phyloP scores from a whole-genome alignment of 1,140 invertebrate genomes.

The Lysiphlebus fabarum region DNA sequence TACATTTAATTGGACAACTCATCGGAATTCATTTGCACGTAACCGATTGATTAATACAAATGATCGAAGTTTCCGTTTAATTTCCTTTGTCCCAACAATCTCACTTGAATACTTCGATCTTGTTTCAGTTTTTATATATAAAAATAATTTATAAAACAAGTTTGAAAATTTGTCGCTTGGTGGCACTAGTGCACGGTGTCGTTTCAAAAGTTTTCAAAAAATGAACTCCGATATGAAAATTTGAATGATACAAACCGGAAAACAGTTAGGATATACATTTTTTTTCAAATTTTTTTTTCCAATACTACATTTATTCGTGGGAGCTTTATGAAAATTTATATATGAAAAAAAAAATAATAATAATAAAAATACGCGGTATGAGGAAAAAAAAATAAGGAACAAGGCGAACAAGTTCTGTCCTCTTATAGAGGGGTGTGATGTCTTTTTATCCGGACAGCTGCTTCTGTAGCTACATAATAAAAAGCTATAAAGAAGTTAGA shows the following conservation, averaged over 20 bases:
- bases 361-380: slow-evolving; percentile 3
- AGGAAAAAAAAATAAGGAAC: slow-evolving; percentile 14
- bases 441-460: slow-evolving; percentile 43
- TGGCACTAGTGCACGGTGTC: slow-evolving; percentile 15
- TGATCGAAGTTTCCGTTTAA: slow-evolving; percentile 26
- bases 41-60: slow-evolving; percentile 24
- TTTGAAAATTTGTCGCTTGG: slow-evolving; percentile 11
- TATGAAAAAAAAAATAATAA: slow-evolving; percentile 3
- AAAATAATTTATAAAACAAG: not conserved
- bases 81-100: slow-evolving; percentile 22
- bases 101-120: slow-evolving; percentile 1
- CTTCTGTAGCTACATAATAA: slow-evolving; percentile 41
- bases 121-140: not conserved
- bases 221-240: no score
- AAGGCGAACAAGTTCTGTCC: slow-evolving; percentile 25
- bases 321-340: no score
- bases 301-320: no score
- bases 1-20: slow-evolving; percentile 23
- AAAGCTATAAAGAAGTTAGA: slow-evolving; percentile 43
- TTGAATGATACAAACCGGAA: no score
- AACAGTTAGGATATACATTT: no score
- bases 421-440: slow-evolving; percentile 36
- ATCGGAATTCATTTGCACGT: slow-evolving; percentile 20
- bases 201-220: no score
- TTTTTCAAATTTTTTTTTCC: no score